Evolutionary conservation across 1,140 invertebrate species (phyloP), one percentile per base, ranked within the genome.

Genomic region (Myzus persicae): DNA sequence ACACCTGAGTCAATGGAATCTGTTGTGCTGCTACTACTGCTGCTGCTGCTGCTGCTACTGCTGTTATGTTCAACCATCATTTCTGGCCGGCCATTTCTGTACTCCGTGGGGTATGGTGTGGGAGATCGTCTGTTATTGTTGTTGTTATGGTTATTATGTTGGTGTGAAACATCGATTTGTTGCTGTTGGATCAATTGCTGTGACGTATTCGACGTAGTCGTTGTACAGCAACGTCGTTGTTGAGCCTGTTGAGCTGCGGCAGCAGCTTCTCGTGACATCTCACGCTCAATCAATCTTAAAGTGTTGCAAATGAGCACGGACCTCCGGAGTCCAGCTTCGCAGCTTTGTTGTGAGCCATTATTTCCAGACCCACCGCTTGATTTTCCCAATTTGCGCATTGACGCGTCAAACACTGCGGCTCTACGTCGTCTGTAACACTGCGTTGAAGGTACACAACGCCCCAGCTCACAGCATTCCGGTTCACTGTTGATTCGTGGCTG

Each of bases 281-380:
- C 98, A 46, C 97, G 96, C 95, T 99, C 98, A 94, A 99, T 97
- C 94, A 97, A 96, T 95, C 98, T 97, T 90, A 99, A 95, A 20
- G 98, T 99, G 95, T 99, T 99, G 95, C 98, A 98, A 94, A 99
- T 98, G 81, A 99, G 97, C 94, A 99, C 98, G 11, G 98, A 99
- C 81, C 98, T 96, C 93, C 98, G 96, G n/a, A 99, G 96, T 93
- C 97, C 98, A 31, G 98, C 98, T 95, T 99, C 98, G 6, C 97
- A 97, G 94, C 97, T 98, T 95, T 98, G 98, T 40, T 98, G 96
- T 94, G 42, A 81, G 48, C 67, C 26, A 4, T 38, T 54, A 36
- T 36, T 59, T 26, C 90, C 91, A 20, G 91, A 93, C 6, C 46
- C 46, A 42, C 51, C 36, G 1, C 26, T 90, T 18, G 98, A 98